A percentile compares a stretch with the other conserved stretches of the same genome.
phyloP scores from a whole-genome alignment of 2,113 vertebrate species.

The Brachypodius melanocephalos region DNA sequence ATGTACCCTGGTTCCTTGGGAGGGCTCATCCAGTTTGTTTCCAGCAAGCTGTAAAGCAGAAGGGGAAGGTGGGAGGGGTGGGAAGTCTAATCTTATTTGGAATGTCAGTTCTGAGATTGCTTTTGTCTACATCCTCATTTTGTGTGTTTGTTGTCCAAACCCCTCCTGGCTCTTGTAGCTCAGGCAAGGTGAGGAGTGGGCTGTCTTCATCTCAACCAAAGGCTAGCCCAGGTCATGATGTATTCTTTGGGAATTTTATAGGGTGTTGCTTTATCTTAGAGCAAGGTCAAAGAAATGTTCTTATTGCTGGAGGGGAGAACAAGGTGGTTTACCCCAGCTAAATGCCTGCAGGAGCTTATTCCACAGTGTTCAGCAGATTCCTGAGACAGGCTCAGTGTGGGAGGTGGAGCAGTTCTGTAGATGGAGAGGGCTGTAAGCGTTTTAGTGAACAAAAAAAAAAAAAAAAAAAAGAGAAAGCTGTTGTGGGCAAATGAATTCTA shows the following conservation, averaged over 20 bases:
- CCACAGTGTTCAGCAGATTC: not conserved
- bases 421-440: not conserved
- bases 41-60: not conserved
- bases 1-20: not conserved
- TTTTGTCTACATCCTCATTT: not conserved
- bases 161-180: not conserved
- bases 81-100: not conserved
- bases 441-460: not conserved
- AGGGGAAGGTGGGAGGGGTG: not conserved
- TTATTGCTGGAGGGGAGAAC: not conserved
- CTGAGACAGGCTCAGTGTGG: not conserved
- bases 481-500: not conserved
- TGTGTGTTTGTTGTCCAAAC: not conserved
- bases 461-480: not conserved
- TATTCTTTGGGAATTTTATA: not conserved
- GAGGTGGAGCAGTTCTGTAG: not conserved
- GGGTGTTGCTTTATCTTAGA: not conserved
- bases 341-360: not conserved
- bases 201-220: not conserved
- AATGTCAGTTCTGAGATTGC: not conserved
- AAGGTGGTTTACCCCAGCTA: not conserved
- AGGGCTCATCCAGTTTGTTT: not conserved
- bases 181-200: not conserved
- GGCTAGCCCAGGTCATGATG: not conserved
- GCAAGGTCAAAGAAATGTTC: not conserved